These are phyloP conservation scores for Platichthys flesus DNA, from an alignment of 2,113 vertebrate species.

Conservation along the genomic window DNA sequence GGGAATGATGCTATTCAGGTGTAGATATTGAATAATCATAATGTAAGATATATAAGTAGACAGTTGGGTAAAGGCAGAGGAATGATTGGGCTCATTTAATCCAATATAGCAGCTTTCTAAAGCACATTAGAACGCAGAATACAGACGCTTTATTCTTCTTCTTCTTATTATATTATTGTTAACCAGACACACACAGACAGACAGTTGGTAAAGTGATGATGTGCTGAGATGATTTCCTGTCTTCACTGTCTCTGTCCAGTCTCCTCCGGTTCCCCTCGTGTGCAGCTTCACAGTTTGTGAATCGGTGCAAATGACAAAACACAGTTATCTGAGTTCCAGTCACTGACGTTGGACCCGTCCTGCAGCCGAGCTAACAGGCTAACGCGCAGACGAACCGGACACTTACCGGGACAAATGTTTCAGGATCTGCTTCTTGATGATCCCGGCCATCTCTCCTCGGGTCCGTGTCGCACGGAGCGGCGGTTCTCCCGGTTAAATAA, in stretches of 20 bases:
- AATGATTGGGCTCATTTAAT: background rate
- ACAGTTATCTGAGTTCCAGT: background rate
- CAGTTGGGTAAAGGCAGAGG: background rate
- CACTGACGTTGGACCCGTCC: constrained; percentile 1
- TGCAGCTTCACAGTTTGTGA: background rate
- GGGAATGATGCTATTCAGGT: too few species aligned
- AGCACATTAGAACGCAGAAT: background rate
- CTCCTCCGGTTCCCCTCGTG: too few species aligned
- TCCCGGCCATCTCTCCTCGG: constrained; percentile 86
- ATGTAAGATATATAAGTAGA: background rate
- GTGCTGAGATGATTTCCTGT: constrained; percentile 8
- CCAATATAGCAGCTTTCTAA: background rate
- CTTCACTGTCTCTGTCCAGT: constrained; percentile 12
- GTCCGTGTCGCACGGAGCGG: background rate
- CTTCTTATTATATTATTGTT: too few species aligned
- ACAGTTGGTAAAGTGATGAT: background rate
- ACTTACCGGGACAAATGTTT: constrained; percentile 96
- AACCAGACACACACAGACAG: background rate
- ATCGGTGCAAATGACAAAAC: background rate
- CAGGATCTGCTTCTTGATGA: constrained; percentile 97
- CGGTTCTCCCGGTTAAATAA: background rate
- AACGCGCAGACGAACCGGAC: constrained; percentile 48
- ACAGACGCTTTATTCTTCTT: background rate
- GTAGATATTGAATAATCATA: too few species aligned
- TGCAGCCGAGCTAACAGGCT: constrained; percentile 62